Evolutionary conservation across 2,888 invertebrate genomes (phyloP).

Genomic region (Pomacea canaliculata): DNA sequence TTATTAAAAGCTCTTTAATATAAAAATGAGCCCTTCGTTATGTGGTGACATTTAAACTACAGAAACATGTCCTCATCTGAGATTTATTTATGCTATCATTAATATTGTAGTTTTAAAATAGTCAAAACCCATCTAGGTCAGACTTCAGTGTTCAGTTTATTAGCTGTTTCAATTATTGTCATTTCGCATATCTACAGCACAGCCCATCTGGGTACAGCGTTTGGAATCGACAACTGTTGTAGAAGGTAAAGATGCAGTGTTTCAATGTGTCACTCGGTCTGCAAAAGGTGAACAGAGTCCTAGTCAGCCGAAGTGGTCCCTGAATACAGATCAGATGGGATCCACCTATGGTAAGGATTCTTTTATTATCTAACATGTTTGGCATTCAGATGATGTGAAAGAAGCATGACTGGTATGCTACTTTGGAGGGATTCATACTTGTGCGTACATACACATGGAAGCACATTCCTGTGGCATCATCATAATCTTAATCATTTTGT

Average conservation of each 20-base stretch:
- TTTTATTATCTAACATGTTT: neutral
- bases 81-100: too few relatives aligned
- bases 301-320: slow-evolving; percentile 27
- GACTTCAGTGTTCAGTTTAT: too few relatives aligned
- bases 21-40: too few relatives aligned
- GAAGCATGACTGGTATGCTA: too few relatives aligned
- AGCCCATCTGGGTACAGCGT: slow-evolving; percentile 28
- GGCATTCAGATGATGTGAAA: neutral
- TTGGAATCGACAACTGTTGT: slow-evolving; percentile 15
- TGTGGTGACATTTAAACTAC: neutral
- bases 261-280: slow-evolving; percentile 30
- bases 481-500: too few relatives aligned
- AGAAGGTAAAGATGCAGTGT: slow-evolving; percentile 20
- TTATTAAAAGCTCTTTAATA: too few relatives aligned
- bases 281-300: slow-evolving; percentile 20
- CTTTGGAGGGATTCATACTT: too few relatives aligned
- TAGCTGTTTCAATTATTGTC: neutral
- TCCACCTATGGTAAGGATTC: neutral
- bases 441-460: too few relatives aligned
- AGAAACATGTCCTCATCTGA: neutral
- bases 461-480: too few relatives aligned
- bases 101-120: too few relatives aligned
- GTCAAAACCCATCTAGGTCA: too few relatives aligned
- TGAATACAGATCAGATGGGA: slow-evolving; percentile 22
- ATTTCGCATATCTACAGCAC: slow-evolving; percentile 19